phyloP scores from a whole-genome alignment of 2,888 invertebrate genomes.

The Drosophila quinaria region DNA sequence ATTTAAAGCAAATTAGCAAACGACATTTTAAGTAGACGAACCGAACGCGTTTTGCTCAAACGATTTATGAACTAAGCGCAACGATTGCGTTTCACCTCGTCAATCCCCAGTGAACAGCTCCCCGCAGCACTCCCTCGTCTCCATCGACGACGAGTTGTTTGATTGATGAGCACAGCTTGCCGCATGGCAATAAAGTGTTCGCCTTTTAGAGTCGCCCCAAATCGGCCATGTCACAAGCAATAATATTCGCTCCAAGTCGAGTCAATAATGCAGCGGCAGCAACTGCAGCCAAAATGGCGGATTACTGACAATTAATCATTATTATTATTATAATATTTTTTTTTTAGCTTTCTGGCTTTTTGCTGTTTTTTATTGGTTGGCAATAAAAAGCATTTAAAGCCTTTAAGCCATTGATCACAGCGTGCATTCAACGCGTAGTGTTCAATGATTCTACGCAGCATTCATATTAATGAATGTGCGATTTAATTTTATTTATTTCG shows the following conservation, averaged over 20 bases:
- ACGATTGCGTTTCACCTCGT: constrained; percentile 19
- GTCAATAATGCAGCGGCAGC: constrained; percentile 4
- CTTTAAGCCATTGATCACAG: constrained; percentile 34
- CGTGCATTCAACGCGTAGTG: constrained; percentile 16
- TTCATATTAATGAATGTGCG: constrained; percentile 43
- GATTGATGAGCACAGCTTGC: constrained; percentile 50
- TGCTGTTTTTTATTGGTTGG: not conserved
- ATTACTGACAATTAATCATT: constrained; percentile 64
- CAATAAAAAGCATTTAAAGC: constrained; percentile 47
- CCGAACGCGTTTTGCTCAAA: constrained; percentile 52
- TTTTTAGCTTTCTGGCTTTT: constrained; percentile 31
- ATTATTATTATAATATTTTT: constrained; percentile 16
- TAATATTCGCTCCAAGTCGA: constrained; percentile 16
- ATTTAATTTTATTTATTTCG: not conserved
- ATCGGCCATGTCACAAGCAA: constrained; percentile 48
- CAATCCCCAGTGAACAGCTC: not conserved
- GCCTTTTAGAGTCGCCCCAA: constrained; percentile 59
- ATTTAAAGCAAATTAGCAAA: constrained; percentile 79
- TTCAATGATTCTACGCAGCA: constrained; percentile 13
- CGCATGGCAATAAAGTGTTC: constrained; percentile 43
- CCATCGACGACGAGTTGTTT: constrained; percentile 21
- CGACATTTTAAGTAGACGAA: constrained; percentile 72
- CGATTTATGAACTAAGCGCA: constrained; percentile 66
- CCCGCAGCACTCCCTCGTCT: not conserved
- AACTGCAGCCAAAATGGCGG: constrained; percentile 42